Base-by-base conservation (phyloP, 2,797 vertebrate species). In the Rhynchonycteris naso region DNA sequence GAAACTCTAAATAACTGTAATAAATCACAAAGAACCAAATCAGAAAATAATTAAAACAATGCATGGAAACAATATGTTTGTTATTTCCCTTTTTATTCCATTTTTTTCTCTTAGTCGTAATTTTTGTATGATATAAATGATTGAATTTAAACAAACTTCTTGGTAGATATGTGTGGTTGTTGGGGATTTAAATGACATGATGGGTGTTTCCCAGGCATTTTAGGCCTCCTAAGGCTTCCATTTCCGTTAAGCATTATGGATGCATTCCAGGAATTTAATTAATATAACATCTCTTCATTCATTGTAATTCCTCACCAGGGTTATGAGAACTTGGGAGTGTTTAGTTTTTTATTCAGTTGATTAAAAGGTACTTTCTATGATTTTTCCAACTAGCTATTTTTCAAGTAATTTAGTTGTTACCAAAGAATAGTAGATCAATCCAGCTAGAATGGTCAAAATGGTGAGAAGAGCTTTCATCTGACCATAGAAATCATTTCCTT, bases 251-350 rank as follows among this genome's bases (percentile, higher is more conserved):
- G 66, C 22, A 35, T 96, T 86, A 76, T 78, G 68, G 92, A 96
- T 88, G 68, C 87, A 91, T 90, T 96, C 74, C 96, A 97, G 96
- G 95, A 95, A 69, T 84, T 97, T 94, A 93, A 97, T 97, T 97
- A 96, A 96, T 97, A 80, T 88, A 95, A 87, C 59, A 30, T 96
- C 63, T 69, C 14, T 95, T 94, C 66, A 59, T 95, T 96, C 92
- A 71, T 82, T 97, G 61, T 90, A 96, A 95, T 98, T 97, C 97
- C 95, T 98, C 38, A 94, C 12, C 87, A 63, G 88, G 66, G 16
- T 96, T 94, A 66, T 93, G 87, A 93, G 92, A 97, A 88, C 80
- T 90, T 59, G 58, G 52, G 97, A 88, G 63, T 85, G 47, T 95
- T 97, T 96, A 87, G 63, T 88, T 86, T 97, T 61, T 96, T 83